A percentile compares a stretch with the other conserved stretches of the same genome.
Conservation (phyloP, 2,888 invertebrate genomes). For the Mimumesa dahlbomi region DNA sequence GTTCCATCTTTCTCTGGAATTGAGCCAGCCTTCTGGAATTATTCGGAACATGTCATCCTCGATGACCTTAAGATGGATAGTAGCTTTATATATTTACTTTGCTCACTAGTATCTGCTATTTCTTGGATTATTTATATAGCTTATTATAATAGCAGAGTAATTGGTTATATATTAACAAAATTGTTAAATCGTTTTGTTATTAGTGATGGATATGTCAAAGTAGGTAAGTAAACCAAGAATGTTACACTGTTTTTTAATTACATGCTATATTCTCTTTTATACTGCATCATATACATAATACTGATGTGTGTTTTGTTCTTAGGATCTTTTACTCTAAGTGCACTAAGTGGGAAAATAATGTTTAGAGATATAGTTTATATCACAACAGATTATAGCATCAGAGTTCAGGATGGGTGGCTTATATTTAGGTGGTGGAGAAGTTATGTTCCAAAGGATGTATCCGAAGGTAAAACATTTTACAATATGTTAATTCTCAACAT, state of each 20-base stretch:
- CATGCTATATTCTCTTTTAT: too few relatives aligned
- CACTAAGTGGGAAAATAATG: constrained; percentile 99
- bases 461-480: constrained; percentile 86
- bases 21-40: constrained; percentile 83
- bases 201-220: constrained; percentile 92
- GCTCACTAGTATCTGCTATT: constrained; percentile 91
- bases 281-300: too few relatives aligned
- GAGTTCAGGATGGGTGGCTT: constrained; percentile 97
- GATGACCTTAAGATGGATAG: constrained; percentile 90
- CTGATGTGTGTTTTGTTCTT: background rate
- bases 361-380: constrained; percentile 97
- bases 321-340: constrained; percentile 97
- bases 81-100: constrained; percentile 88
- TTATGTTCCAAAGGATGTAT: constrained; percentile 96
- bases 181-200: constrained; percentile 93
- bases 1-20: constrained; percentile 71
- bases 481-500: too few relatives aligned
- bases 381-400: constrained; percentile 94
- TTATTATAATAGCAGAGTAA: constrained; percentile 95
- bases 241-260: too few relatives aligned
- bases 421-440: constrained; percentile 99
- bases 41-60: constrained; percentile 82
- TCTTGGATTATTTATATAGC: constrained; percentile 96
- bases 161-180: constrained; percentile 94
- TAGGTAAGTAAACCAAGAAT: constrained; percentile 90